Evolutionary conservation across 2,888 invertebrate species (phyloP).

Genomic region (Calameuta pallipes): DNA sequence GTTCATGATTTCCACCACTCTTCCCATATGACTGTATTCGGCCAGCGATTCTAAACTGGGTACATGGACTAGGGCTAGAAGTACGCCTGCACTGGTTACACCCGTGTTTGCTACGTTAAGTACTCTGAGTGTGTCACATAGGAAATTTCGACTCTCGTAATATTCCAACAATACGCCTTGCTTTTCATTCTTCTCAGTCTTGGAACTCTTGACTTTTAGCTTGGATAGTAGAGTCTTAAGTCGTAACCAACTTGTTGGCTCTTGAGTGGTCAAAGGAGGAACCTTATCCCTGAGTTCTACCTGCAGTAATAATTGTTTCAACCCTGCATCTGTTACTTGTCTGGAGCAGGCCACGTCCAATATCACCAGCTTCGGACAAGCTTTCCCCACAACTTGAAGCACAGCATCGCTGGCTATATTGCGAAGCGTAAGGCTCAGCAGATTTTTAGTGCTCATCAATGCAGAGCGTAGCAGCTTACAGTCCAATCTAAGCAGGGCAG

Average conservation of each 20-base stretch:
- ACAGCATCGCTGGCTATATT: conserved; percentile 65
- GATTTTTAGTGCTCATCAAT: conserved; percentile 57
- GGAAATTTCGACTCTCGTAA: conserved; percentile 57
- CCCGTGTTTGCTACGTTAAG: conserved; percentile 64
- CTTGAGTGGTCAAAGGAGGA: conserved; percentile 30
- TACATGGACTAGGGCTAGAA: conserved; percentile 60
- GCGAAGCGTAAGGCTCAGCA: conserved; percentile 60
- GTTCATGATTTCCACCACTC: conserved; percentile 62
- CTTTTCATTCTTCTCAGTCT: conserved; percentile 42
- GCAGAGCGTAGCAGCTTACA: conserved; percentile 60
- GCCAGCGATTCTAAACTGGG: conserved; percentile 62
- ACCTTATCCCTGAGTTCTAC: conserved; percentile 61
- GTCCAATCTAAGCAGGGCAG: conserved; percentile 62
- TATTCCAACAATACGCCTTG: conserved; percentile 58
- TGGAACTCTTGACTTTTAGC: conserved; percentile 43
- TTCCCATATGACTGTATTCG: conserved; percentile 64
- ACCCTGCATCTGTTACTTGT: conserved; percentile 64
- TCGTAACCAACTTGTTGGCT: conserved; percentile 55
- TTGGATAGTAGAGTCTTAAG: conserved; percentile 53
- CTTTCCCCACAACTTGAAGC: conserved; percentile 61
- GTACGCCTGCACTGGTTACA: conserved; percentile 62
- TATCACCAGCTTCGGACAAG: conserved; percentile 60
- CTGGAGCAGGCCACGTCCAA: conserved; percentile 65
- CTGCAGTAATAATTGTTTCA: conserved; percentile 61
- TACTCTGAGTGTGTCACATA: conserved; percentile 62